A percentile compares a stretch with the other conserved stretches of the same genome.
phyloP scores from a whole-genome alignment of 30 jellyfish, hydroid and myxozoan species.

The Haliclystus octoradiatus region DNA sequence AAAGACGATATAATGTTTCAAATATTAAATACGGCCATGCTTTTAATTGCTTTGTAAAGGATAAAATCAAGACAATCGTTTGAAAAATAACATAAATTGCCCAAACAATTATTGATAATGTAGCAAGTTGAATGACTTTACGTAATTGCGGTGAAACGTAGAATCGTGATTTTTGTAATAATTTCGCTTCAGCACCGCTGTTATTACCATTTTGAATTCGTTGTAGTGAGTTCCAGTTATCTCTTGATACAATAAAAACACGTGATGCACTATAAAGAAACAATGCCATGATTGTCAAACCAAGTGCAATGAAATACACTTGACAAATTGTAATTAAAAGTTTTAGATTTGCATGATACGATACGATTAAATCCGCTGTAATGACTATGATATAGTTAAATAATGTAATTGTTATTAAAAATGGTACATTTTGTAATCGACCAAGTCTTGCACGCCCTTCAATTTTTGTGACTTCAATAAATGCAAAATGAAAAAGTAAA shows the following conservation, averaged over 20 bases:
- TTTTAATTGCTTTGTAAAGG: neutral
- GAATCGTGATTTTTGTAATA: neutral
- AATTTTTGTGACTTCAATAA: constrained; percentile 37
- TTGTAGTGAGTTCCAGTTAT: neutral
- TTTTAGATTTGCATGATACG: constrained; percentile 17
- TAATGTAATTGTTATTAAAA: constrained; percentile 19
- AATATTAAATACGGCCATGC: neutral
- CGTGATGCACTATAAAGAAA: constrained; percentile 24
- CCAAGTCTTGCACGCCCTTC: constrained; percentile 13
- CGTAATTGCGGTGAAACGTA: neutral
- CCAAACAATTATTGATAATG: neutral
- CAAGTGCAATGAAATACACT: constrained; percentile 38
- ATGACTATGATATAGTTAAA: constrained; percentile 24
- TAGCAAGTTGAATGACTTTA: neutral
- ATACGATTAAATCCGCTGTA: constrained; percentile 40
- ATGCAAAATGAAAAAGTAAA: constrained; percentile 41
- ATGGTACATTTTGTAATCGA: constrained; percentile 39
- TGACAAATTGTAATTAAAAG: constrained; percentile 42
- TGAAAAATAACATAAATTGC: neutral
- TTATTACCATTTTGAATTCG: neutral
- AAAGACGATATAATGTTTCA: neutral
- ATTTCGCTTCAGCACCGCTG: neutral
- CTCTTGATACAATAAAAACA: neutral
- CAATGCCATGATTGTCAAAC: constrained; percentile 24
- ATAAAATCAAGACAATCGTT: too few relatives aligned